These are phyloP conservation scores for Molorchus minor DNA, from an alignment of 2,888 invertebrate species.

Conservation along the genomic window DNA sequence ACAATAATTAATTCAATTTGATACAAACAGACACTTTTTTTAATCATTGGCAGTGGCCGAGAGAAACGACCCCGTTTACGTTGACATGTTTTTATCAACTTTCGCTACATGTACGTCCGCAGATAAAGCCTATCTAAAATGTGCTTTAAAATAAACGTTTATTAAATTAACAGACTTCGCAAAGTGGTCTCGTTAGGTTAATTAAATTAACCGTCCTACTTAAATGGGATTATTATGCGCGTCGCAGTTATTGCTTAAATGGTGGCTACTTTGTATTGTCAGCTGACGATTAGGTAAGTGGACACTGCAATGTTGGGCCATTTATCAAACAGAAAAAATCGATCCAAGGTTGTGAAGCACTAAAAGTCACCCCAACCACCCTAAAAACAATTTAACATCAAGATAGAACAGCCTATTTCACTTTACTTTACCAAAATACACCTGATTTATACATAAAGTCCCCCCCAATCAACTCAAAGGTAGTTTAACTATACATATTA, in stretches of 20 bases:
- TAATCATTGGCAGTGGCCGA: conserved; percentile 4
- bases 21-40: conserved; percentile 21
- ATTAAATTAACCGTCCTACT: conserved; percentile 44
- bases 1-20: conserved; percentile 31
- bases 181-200: conserved; percentile 47
- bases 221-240: conserved; percentile 46
- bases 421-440: too few relatives aligned
- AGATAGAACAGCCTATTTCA: too few relatives aligned
- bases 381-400: too few relatives aligned
- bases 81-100: conserved; percentile 13
- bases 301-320: not conserved
- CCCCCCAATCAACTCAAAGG: too few relatives aligned
- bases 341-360: too few relatives aligned
- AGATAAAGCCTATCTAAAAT: conserved; percentile 40
- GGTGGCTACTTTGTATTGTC: conserved; percentile 17
- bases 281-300: conserved; percentile 19
- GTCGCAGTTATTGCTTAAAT: conserved; percentile 38
- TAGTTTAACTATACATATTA: too few relatives aligned
- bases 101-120: conserved; percentile 19
- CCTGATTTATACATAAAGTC: too few relatives aligned
- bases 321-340: too few relatives aligned
- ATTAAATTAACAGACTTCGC: conserved; percentile 45
- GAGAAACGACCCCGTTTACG: conserved; percentile 10
- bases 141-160: conserved; percentile 36
- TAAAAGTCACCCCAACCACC: too few relatives aligned